Percentiles rank a stretch among this genome's conserved stretches.
Evolutionary conservation across 2,888 invertebrate species (phyloP).

Genomic region (Drosophila parthenogenetica): DNA sequence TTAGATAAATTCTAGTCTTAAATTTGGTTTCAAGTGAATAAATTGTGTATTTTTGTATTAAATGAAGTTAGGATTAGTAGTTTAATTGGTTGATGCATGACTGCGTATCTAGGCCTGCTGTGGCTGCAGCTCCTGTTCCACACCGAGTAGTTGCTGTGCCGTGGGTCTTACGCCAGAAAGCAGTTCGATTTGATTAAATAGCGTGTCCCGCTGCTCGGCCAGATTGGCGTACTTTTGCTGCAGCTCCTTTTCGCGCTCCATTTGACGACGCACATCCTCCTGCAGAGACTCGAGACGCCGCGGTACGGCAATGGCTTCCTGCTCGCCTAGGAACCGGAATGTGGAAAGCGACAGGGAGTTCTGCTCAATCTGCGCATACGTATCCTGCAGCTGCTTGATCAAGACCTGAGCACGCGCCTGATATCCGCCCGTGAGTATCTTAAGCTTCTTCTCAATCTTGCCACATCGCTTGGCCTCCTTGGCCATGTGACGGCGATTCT

Average conservation of each 20-base stretch:
- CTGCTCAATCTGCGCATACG: conserved; percentile 96
- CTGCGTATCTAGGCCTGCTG: conserved; percentile 18
- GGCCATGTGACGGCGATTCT: conserved; percentile 98
- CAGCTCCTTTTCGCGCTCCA: conserved; percentile 94
- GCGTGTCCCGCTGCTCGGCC: conserved; percentile 87
- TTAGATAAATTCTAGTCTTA: conserved; percentile 36
- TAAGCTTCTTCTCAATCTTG: conserved; percentile 98
- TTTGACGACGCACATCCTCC: conserved; percentile 96
- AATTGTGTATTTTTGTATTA: conserved; percentile 34
- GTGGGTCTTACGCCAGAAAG: conserved; percentile 59
- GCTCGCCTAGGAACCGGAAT: conserved; percentile 94
- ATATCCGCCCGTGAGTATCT: conserved; percentile 97
- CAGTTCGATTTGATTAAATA: conserved; percentile 58
- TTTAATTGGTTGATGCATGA: conserved; percentile 10
- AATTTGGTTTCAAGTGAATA: neutral
- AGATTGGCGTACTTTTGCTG: conserved; percentile 93
- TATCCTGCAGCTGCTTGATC: conserved; percentile 93
- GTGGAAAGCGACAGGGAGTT: conserved; percentile 95
- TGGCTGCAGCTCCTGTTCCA: conserved; percentile 29
- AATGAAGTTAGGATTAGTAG: conserved; percentile 10
- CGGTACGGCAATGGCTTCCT: conserved; percentile 96
- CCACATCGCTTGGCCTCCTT: conserved; percentile 98
- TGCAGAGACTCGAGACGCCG: conserved; percentile 95
- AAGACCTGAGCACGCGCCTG: conserved; percentile 92
- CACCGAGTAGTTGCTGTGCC: conserved; percentile 42